phyloP scores from a whole-genome alignment of 1,140 invertebrate genomes.

The Panulirus ornatus region DNA sequence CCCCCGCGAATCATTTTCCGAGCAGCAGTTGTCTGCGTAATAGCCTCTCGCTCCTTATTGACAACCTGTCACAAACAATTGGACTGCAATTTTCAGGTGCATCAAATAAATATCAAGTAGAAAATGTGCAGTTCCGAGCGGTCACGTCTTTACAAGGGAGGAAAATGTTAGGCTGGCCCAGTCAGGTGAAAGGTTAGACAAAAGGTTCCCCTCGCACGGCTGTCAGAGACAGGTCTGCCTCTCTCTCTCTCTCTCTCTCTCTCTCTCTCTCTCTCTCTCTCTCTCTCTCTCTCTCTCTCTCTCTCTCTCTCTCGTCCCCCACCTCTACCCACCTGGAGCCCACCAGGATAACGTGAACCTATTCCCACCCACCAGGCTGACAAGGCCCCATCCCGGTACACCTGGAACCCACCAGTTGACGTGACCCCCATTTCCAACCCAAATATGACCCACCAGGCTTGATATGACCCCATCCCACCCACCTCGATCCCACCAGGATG shows the following conservation, averaged over 20 bases:
- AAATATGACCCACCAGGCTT: no score
- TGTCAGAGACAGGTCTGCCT: constrained; percentile 8
- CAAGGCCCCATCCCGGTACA: no score
- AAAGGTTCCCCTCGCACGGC: constrained; percentile 3
- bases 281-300: not conserved
- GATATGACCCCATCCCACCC: no score
- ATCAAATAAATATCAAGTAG: constrained; percentile 34
- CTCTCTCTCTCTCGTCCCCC: no score
- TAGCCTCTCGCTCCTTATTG: constrained; percentile 3
- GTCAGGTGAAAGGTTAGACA: constrained; percentile 39
- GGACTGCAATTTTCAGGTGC: constrained; percentile 19
- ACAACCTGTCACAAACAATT: constrained; percentile 16
- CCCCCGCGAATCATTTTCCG: no score
- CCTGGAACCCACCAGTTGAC: no score
- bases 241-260: not conserved
- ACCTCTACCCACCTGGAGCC: not conserved
- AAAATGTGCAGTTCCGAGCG: not conserved
- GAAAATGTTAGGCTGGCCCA: not conserved
- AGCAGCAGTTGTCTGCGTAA: not conserved
- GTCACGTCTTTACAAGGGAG: not conserved
- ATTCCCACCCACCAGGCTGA: no score
- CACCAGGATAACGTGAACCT: not conserved
- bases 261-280: not conserved
- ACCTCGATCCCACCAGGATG: no score
- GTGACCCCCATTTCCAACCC: no score